Base-by-base conservation (phyloP, 2,797 vertebrate genomes). In the Cynopterus sphinx region DNA sequence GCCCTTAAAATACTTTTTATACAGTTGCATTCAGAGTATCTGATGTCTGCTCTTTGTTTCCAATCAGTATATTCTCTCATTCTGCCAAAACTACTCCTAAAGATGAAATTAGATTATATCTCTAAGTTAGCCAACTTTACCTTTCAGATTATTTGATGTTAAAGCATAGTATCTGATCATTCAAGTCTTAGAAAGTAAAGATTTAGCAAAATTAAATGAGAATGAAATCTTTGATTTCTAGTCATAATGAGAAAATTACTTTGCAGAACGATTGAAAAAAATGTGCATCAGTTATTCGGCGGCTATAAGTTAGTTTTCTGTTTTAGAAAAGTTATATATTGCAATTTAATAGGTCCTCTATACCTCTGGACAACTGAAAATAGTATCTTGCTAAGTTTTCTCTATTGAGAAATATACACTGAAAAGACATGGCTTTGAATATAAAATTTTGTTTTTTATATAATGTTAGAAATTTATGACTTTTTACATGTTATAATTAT, bases 211-310 rank as follows among this genome's bases (percentile, higher is more conserved):
- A 36, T 77, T 68, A 67, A 59, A 39, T 83, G 26, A 83, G 33
- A 90, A 90, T 83, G 41, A 77, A 70, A 77, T 51, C 79, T 77
- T 84, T 51, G 78, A 9, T 77, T 61, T 94, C 41, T 17, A 94
- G 9, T 59, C 13, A 10, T 90, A 59, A 43, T 46, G 21, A 94
- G 41, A 70, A 83, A 51, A 84, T 75, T 84, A 59, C n/a, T 68
- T 57, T n/a, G 1, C 78, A 43, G 51, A 68, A 8, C 61, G 28
- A 89, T 39, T 41, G 39, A 11, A 75, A n/a, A n/a, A 68, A 33
- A 24, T 83, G 39, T 59, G 15, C 26, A 43, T 67, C 57, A 51
- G 46, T 49, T 89, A 49, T n/a, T 83, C 46, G 26, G 31, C 36
- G 43, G 17, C 74, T 61, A 10, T 41, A 31, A 53, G 16, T 65